A percentile compares a stretch with the other conserved stretches of the same genome.
phyloP scores from a whole-genome alignment of 2,797 vertebrate species.

The Anableps anableps region DNA sequence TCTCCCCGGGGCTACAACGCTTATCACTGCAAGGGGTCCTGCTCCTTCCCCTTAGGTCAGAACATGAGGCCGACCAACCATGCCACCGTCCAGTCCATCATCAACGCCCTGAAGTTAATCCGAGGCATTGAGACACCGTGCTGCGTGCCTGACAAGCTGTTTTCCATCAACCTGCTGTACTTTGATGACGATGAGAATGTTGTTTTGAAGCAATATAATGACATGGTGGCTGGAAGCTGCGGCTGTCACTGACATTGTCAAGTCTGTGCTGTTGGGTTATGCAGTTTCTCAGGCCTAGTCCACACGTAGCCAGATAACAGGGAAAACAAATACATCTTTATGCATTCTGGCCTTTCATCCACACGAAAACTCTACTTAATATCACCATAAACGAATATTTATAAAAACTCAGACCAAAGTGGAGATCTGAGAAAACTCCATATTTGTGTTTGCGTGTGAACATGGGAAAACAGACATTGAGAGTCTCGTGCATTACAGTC shows the following conservation, averaged over 20 bases:
- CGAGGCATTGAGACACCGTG: conserved; percentile 83
- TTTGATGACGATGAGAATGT: conserved; percentile 89
- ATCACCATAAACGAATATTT: no score
- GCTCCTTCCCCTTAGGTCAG: conserved; percentile 85
- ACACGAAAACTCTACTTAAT: no score
- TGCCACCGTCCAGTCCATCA: conserved; percentile 87
- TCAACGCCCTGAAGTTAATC: conserved; percentile 85
- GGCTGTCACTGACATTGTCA: conserved; percentile 81
- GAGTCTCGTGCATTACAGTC: no score
- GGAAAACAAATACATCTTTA: no score
- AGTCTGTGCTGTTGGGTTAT: neutral
- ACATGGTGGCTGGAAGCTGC: conserved; percentile 89
- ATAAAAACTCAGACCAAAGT: no score
- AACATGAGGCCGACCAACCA: conserved; percentile 87
- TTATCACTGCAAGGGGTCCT: conserved; percentile 84
- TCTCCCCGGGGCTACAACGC: conserved; percentile 84
- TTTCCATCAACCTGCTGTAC: conserved; percentile 88
- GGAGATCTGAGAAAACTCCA: no score
- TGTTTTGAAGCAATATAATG: conserved; percentile 87
- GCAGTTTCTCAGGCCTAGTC: conserved; percentile 18
- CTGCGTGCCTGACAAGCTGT: conserved; percentile 88
- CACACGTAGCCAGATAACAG: no score
- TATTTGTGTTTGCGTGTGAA: no score
- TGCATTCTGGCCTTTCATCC: no score
- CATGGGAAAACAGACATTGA: no score